A percentile compares a stretch with the other conserved stretches of the same genome.
Conservation (phyloP, 2,113 vertebrate genomes). For the Xenopus borealis region DNA sequence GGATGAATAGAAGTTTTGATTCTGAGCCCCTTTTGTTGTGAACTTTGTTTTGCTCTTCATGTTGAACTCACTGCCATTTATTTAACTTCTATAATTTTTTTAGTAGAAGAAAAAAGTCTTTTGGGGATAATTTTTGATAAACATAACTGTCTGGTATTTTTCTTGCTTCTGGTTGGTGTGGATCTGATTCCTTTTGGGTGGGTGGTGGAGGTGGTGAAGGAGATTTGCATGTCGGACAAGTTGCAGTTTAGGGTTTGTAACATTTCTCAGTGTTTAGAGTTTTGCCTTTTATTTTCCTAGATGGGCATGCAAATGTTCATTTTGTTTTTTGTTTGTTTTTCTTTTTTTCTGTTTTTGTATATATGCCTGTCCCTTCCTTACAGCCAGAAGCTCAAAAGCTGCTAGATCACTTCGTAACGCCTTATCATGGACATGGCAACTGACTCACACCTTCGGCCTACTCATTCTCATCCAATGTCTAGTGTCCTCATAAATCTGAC, state of each 20-base stretch:
- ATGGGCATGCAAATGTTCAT: conserved; percentile 99
- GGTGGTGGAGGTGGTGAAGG: conserved; percentile 28
- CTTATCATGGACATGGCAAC: conserved; percentile 99
- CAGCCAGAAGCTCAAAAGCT: conserved; percentile 99
- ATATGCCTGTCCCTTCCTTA: conserved; percentile 99
- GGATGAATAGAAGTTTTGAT: not conserved
- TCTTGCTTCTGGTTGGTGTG: conserved; percentile 59
- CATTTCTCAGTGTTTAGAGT: conserved; percentile 98
- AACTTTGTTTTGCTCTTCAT: conserved; percentile 31
- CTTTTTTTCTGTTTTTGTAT: conserved; percentile 74
- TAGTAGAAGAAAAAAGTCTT: conserved; percentile 62
- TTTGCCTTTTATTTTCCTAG: conserved; percentile 95
- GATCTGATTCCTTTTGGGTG: conserved; percentile 21
- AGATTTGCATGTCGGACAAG: conserved; percentile 97
- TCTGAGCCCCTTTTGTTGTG: conserved; percentile 22
- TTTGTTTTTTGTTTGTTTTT: conserved; percentile 67
- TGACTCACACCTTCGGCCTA: conserved; percentile 97
- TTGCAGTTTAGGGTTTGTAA: conserved; percentile 99
- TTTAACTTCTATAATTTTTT: conserved; percentile 62
- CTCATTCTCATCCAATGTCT: conserved; percentile 96
- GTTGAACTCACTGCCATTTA: conserved; percentile 23
- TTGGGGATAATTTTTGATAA: conserved; percentile 43
- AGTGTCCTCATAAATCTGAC: conserved; percentile 89
- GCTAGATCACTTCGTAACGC: conserved; percentile 99
- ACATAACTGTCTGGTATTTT: conserved; percentile 52